Base-by-base conservation (phyloP, 1,140 invertebrate genomes). In the Euura saliciscinereae region DNA sequence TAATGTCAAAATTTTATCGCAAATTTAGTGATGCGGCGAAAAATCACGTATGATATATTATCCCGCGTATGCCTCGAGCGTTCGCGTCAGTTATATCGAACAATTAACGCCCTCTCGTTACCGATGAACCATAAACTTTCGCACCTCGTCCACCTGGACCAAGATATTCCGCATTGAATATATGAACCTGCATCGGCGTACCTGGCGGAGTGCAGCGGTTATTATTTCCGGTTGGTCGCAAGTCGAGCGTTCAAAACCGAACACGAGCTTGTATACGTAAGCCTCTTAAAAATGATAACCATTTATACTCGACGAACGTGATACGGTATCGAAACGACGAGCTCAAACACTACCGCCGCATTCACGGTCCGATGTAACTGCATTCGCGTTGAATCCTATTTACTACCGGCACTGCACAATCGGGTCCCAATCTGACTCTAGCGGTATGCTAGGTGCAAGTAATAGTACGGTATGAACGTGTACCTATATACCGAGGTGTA, bases 341-440 rank as follows among this genome's bases (percentile, higher is more conserved):
- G 13, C 13, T 59, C 51, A 59, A 59, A 59, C 51, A 59, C 51
- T 11, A 59, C 51, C 51, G 51, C 13, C 51, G 51, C 6, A 59
- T 59, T 59, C 51, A 59, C 51, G 3, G 51, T 59, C 51, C 51
- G 3, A n/a, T 59, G 6, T 59, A 59, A 59, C 51, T 59, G 51
- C 51, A 59, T 59, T 59, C 51, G 51, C 13, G 51, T 59, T 59
- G 51, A 59, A 59, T 59, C 51, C 51, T 59, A 59, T 59, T 59
- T n/a, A 59, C 51, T 59, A n/a, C 51, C 5, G 5, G 10, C 51
- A 59, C 28, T 28, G 28, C 51, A 8, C 51, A 59, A 59, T 59
- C 51, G 51, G 8, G 13, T 59, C 51, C 51, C 51, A 59, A 59
- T 59, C 51, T 6, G 13, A 59, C 51, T 59, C 51, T n/a, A n/a